Percentiles rank a stretch among this genome's conserved stretches.
Evolutionary conservation across 2,113 vertebrate species (phyloP).

Genomic region (Psilopsiagon aurifrons): DNA sequence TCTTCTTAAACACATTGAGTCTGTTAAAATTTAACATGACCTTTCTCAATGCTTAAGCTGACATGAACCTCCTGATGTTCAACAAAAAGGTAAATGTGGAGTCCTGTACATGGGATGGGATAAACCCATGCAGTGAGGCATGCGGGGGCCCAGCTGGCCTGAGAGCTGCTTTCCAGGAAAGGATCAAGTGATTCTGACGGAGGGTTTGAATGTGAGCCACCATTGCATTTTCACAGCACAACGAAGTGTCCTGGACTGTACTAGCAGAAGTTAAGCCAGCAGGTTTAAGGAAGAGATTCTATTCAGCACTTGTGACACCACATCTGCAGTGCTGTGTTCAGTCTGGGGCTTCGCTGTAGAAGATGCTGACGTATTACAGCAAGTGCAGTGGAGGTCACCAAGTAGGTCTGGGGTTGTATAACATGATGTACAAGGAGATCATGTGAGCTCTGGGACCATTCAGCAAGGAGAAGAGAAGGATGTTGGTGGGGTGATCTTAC

Average conservation of each 20-base stretch:
- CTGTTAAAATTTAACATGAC: neutral
- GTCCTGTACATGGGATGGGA: accelerated
- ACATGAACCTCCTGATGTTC: neutral
- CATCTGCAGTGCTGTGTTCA: neutral
- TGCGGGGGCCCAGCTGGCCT: neutral
- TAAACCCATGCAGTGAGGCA: neutral
- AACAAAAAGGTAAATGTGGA: neutral
- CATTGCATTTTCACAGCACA: neutral
- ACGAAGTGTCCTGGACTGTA: neutral
- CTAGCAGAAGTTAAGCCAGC: neutral
- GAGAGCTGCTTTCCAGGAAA: neutral
- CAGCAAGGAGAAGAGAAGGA: neutral
- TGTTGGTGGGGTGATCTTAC: neutral
- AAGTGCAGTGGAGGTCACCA: neutral
- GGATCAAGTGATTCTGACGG: neutral
- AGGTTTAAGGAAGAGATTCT: neutral
- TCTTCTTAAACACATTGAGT: neutral
- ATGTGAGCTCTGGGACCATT: neutral
- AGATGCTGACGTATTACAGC: neutral
- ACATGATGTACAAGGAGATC: neutral
- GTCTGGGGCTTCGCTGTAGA: neutral
- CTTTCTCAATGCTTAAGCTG: neutral
- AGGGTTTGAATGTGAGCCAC: neutral
- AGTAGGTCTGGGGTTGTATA: neutral
- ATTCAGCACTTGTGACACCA: neutral